Conservation (phyloP, 2,888 invertebrate genomes). For the Trachelus troglodyta region DNA sequence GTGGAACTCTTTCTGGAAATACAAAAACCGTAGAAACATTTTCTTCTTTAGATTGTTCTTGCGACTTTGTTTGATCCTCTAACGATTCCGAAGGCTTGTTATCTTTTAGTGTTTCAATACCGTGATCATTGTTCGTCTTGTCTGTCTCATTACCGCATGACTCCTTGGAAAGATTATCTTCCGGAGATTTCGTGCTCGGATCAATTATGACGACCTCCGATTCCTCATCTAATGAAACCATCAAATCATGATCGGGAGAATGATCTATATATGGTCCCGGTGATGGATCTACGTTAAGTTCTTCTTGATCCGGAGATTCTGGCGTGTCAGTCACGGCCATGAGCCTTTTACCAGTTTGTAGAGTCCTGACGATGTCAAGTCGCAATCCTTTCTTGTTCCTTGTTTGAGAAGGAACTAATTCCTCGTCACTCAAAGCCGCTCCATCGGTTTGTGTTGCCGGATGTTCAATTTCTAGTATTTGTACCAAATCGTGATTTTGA, state of each 20-base stretch:
- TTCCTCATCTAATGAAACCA: slow-evolving; percentile 66
- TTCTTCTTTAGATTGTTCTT: slow-evolving; percentile 32
- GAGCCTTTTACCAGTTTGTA: slow-evolving; percentile 62
- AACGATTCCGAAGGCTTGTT: slow-evolving; percentile 5
- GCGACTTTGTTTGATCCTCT: slow-evolving; percentile 15
- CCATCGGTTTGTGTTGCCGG: slow-evolving; percentile 48
- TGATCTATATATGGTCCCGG: slow-evolving; percentile 64
- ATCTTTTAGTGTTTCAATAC: slow-evolving; percentile 33
- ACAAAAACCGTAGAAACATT: slow-evolving; percentile 46
- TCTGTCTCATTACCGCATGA: slow-evolving; percentile 42
- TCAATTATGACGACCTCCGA: slow-evolving; percentile 75
- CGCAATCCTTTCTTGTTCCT: slow-evolving; percentile 55
- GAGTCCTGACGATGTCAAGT: slow-evolving; percentile 60
- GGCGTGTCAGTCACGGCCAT: slow-evolving; percentile 67
- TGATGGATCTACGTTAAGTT: slow-evolving; percentile 65
- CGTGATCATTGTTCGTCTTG: slow-evolving; percentile 35
- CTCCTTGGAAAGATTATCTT: slow-evolving; percentile 71
- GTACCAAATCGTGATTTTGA: slow-evolving; percentile 59
- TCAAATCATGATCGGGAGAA: slow-evolving; percentile 66
- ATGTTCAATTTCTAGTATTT: slow-evolving; percentile 62
- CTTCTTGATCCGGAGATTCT: slow-evolving; percentile 70
- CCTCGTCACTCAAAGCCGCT: slow-evolving; percentile 52
- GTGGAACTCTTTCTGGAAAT: slow-evolving; percentile 43
- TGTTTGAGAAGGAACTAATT: slow-evolving; percentile 45
- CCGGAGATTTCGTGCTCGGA: slow-evolving; percentile 72